A percentile compares a stretch with the other conserved stretches of the same genome.
phyloP scores from a whole-genome alignment of 2,113 vertebrate genomes.

The Sturnus vulgaris region DNA sequence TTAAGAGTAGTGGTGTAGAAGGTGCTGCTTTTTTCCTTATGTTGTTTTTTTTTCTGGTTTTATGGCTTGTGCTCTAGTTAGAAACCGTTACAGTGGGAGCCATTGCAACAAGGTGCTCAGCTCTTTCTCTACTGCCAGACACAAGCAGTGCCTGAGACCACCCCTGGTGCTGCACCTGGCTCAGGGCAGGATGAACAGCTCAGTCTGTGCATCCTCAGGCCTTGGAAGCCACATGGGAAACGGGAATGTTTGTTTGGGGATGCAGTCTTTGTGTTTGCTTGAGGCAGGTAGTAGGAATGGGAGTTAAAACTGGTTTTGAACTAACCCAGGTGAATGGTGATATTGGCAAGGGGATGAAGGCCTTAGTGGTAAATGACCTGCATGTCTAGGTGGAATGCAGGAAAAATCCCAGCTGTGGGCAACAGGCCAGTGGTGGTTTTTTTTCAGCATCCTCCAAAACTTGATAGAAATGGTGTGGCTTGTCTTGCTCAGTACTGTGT shows the following conservation, averaged over 20 bases:
- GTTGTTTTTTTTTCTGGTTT: not conserved
- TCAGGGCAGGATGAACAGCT: not conserved
- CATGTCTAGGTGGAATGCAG: not conserved
- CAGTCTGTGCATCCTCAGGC: not conserved
- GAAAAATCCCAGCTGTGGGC: not conserved
- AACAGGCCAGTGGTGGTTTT: not conserved
- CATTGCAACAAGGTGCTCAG: not conserved
- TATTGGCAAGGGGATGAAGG: not conserved
- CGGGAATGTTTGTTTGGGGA: not conserved
- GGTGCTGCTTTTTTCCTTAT: not conserved
- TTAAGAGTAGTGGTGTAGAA: not conserved
- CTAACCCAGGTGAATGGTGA: not conserved
- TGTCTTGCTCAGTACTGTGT: not conserved
- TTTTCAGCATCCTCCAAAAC: not conserved
- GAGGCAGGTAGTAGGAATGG: not conserved
- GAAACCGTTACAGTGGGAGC: rapidly evolving
- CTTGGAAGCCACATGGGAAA: not conserved
- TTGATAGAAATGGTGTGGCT: not conserved
- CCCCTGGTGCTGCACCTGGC: not conserved
- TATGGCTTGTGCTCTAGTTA: not conserved
- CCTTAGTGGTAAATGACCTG: not conserved
- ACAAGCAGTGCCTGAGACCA: not conserved
- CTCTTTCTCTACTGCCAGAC: not conserved
- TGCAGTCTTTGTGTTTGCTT: not conserved
- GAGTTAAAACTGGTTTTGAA: not conserved